These are phyloP conservation scores for Orchesella cincta DNA, from an alignment of 1,140 invertebrate species.

Conservation along the genomic window DNA sequence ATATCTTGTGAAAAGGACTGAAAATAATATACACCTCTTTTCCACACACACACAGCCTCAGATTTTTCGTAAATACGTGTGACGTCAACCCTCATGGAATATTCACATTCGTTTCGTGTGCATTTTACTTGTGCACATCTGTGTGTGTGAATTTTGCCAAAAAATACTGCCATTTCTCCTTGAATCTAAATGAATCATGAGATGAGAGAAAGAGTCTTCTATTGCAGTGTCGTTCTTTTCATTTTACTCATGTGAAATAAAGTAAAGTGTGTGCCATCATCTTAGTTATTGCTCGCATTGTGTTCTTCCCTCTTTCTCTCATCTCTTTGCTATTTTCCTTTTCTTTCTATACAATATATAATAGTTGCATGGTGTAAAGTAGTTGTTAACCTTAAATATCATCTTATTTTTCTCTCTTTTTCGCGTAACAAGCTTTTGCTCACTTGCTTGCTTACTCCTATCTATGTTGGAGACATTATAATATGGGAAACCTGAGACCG, in stretches of 20 bases:
- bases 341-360: not conserved
- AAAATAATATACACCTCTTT: too few species aligned
- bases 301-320: not conserved
- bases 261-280: not conserved
- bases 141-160: slow-evolving; percentile 7
- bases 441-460: not conserved
- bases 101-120: not conserved
- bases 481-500: not conserved
- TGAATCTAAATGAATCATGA: not conserved
- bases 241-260: slow-evolving; percentile 8
- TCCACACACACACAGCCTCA: too few species aligned
- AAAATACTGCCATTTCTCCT: slow-evolving; percentile 10
- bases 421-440: not conserved
- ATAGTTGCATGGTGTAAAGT: not conserved
- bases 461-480: too few species aligned
- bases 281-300: not conserved
- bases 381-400: not conserved
- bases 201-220: too few species aligned
- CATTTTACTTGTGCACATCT: slow-evolving; percentile 7
- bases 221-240: not conserved
- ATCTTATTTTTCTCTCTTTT: not conserved
- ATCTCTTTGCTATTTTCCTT: not conserved
- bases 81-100: not conserved
- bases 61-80: slow-evolving; percentile 9
- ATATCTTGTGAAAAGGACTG: too few species aligned